A percentile compares a stretch with the other conserved stretches of the same genome.
Conservation (phyloP, 2,113 vertebrate species). For the Ia io region DNA sequence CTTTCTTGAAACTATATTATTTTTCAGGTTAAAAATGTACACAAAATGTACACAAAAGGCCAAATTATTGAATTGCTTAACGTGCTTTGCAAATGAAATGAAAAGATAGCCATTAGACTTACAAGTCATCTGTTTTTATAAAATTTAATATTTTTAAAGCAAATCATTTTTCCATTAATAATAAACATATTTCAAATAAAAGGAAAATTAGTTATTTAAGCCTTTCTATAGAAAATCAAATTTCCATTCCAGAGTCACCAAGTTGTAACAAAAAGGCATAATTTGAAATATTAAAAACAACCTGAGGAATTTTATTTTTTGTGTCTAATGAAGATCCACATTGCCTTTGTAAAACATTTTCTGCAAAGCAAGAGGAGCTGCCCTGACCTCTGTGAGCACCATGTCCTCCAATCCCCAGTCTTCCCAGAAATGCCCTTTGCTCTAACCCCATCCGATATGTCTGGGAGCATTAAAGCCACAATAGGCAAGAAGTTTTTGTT, state of each 20-base stretch:
- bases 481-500: background rate
- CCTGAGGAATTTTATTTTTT: background rate
- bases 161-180: background rate
- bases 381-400: background rate
- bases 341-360: conserved; percentile 1
- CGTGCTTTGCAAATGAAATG: conserved; percentile 20
- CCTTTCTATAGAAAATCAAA: background rate
- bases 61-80: conserved; percentile 30
- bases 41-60: background rate
- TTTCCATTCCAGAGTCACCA: background rate
- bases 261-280: background rate
- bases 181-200: conserved; percentile 22
- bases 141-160: conserved; percentile 16
- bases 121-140: background rate
- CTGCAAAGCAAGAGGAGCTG: background rate
- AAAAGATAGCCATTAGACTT: background rate
- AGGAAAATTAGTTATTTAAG: background rate
- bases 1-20: conserved; percentile 27
- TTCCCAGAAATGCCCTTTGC: background rate
- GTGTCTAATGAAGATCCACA: background rate
- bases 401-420: background rate
- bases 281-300: conserved; percentile 15
- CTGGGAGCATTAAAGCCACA: background rate
- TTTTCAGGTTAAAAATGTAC: background rate
- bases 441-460: background rate